phyloP scores from a whole-genome alignment of 2,888 invertebrate genomes.

The Pollenia angustigena region DNA sequence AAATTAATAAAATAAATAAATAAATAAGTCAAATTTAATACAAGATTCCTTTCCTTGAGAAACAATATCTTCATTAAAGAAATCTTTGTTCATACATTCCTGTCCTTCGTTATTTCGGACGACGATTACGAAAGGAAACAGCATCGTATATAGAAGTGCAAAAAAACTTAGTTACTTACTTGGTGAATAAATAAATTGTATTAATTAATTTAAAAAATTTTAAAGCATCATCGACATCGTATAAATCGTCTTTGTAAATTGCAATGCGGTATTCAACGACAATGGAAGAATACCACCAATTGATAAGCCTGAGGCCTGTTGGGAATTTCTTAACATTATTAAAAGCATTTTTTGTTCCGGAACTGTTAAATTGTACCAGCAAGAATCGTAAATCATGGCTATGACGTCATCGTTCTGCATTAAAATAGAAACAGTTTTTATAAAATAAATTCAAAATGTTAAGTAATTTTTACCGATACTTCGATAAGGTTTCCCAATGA shows the following conservation, averaged over 20 bases:
- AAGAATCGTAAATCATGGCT: slow-evolving; percentile 73
- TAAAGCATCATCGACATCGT: slow-evolving; percentile 73
- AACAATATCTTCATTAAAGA: too few species aligned
- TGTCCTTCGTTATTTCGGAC: too few species aligned
- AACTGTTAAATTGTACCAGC: slow-evolving; percentile 76
- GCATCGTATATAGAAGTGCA: too few species aligned
- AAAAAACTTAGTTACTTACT: too few species aligned
- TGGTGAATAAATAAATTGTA: too few species aligned
- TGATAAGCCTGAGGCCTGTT: slow-evolving; percentile 68
- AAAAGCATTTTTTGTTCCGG: slow-evolving; percentile 75
- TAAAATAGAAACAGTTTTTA: not conserved
- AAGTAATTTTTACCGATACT: slow-evolving; percentile 27
- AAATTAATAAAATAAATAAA: too few species aligned
- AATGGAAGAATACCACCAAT: slow-evolving; percentile 75
- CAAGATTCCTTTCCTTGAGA: too few species aligned
- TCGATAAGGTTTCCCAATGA: slow-evolving; percentile 58
- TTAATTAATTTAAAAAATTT: slow-evolving; percentile 45
- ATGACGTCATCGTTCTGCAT: slow-evolving; percentile 52
- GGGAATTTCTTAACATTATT: slow-evolving; percentile 76
- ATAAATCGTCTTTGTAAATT: slow-evolving; percentile 76
- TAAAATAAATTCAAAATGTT: not conserved
- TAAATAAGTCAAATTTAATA: too few species aligned
- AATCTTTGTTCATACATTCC: too few species aligned
- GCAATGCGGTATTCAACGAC: slow-evolving; percentile 75
- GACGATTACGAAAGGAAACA: too few species aligned